Evolutionary conservation across 2,113 vertebrate genomes (phyloP).

Genomic region (Cettia cetti): DNA sequence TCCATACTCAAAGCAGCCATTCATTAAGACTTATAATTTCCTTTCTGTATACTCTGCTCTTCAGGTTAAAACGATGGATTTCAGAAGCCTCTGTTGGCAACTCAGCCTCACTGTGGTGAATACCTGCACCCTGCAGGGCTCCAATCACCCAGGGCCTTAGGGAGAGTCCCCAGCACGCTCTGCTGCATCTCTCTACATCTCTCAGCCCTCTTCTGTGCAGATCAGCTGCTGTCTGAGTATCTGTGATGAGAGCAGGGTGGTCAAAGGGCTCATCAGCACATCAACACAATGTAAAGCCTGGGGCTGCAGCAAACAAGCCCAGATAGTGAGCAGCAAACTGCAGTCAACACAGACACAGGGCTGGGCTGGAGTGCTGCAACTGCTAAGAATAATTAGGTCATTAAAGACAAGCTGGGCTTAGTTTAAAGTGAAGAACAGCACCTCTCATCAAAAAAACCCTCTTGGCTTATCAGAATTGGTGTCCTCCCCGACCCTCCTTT

Average conservation of each 20-base stretch:
- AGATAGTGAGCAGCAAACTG: neutral
- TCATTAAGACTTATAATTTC: slow-evolving; percentile 14
- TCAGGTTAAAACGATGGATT: neutral
- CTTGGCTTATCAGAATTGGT: neutral
- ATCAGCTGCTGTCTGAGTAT: neutral
- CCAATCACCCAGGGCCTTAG: neutral
- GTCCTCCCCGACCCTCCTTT: neutral
- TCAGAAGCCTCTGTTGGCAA: neutral
- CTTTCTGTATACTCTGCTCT: neutral
- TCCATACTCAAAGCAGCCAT: slow-evolving; percentile 41
- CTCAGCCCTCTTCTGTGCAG: neutral
- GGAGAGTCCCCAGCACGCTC: neutral
- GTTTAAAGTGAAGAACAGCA: neutral
- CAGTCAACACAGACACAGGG: neutral
- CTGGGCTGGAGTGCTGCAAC: neutral
- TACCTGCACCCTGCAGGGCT: neutral
- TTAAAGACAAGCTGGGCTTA: neutral
- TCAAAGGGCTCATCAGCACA: neutral
- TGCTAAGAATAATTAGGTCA: neutral
- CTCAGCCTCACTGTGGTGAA: neutral
- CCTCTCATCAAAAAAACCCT: neutral
- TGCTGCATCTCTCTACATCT: neutral
- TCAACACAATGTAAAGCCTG: neutral
- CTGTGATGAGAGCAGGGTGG: neutral
- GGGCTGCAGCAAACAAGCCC: neutral